Percentiles rank a stretch among this genome's conserved stretches.
These are phyloP conservation scores for Monodelphis domestica DNA, from an alignment of 2,797 vertebrate species.

Conservation along the genomic window DNA sequence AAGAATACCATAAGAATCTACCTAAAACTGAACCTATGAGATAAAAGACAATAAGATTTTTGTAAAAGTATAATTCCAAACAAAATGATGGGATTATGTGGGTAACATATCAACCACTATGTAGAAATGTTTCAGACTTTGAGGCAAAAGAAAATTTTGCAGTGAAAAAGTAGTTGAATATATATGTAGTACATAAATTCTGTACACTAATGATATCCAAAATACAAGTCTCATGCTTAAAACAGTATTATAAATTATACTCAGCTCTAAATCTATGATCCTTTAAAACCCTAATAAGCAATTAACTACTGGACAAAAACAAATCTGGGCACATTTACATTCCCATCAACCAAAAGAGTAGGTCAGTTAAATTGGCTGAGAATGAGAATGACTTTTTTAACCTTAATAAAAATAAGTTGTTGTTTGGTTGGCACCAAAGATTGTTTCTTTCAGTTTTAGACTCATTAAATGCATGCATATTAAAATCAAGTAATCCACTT, in stretches of 20 bases:
- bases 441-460: background rate
- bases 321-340: background rate
- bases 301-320: background rate
- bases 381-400: background rate
- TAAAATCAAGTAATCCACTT: background rate
- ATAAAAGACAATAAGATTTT: background rate
- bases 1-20: background rate
- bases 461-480: background rate
- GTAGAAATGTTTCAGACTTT: background rate
- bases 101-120: constrained; percentile 8
- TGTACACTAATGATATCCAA: background rate
- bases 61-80: constrained; percentile 49
- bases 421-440: background rate
- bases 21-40: constrained; percentile 29
- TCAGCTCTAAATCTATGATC: background rate
- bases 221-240: background rate
- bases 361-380: background rate
- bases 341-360: background rate
- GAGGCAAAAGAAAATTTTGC: background rate
- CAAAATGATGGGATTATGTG: background rate
- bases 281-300: background rate
- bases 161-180: background rate
- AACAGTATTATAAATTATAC: background rate
- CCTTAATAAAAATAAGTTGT: background rate
- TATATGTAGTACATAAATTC: background rate